A percentile compares a stretch with the other conserved stretches of the same genome.
phyloP scores from a whole-genome alignment of 2,797 vertebrate genomes.

The Scyliorhinus canicula region DNA sequence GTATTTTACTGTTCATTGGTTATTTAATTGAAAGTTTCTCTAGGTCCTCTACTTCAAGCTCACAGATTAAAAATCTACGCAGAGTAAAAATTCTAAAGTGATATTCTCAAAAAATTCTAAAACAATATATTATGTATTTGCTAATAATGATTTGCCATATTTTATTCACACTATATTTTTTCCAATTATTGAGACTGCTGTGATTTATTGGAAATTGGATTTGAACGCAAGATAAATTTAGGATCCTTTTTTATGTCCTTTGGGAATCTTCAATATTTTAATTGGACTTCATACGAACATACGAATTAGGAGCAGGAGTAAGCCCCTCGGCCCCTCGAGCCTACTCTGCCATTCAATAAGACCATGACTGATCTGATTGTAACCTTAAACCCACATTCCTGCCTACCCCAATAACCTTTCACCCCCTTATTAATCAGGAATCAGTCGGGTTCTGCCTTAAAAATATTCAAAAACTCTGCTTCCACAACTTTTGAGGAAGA shows the following conservation, averaged over 20 bases:
- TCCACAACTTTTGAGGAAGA: too few relatives aligned
- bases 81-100: not conserved
- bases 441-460: too few relatives aligned
- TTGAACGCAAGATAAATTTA: not conserved
- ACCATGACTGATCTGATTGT: too few relatives aligned
- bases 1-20: conserved; percentile 17
- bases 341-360: too few relatives aligned
- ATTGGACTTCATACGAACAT: too few relatives aligned
- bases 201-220: not conserved
- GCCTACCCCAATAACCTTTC: too few relatives aligned
- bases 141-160: not conserved
- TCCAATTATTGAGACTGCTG: not conserved
- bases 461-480: too few relatives aligned
- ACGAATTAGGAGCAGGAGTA: too few relatives aligned
- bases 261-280: not conserved
- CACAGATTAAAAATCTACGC: not conserved
- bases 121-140: not conserved
- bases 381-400: too few relatives aligned
- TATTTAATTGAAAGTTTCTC: conserved; percentile 15
- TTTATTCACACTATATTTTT: not conserved
- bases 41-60: not conserved
- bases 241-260: not conserved
- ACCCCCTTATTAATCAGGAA: too few relatives aligned
- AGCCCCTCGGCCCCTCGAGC: too few relatives aligned
- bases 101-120: conserved; percentile 5